These are phyloP conservation scores for Cyclina sinensis DNA, from an alignment of 1,140 invertebrate genomes.

Conservation along the genomic window DNA sequence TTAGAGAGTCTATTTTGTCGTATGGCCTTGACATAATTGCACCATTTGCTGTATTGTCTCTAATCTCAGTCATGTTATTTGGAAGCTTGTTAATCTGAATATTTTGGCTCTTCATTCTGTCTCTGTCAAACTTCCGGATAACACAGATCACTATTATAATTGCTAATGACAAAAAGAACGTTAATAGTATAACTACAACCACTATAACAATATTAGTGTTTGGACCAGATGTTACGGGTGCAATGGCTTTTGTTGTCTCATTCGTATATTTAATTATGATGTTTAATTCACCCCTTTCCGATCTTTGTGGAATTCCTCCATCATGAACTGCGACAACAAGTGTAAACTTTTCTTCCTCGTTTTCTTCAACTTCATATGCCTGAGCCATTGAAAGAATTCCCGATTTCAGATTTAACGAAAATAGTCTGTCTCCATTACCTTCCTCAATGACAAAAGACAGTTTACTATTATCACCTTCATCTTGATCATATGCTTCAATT, in stretches of 20 bases:
- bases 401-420: constrained; percentile 86
- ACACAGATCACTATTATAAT: constrained; percentile 78
- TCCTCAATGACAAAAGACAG: constrained; percentile 94
- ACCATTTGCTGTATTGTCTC: constrained; percentile 55
- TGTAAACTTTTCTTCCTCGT: constrained; percentile 69
- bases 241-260: constrained; percentile 64
- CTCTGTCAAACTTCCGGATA: constrained; percentile 71
- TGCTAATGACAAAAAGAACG: constrained; percentile 76
- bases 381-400: constrained; percentile 74
- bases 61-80: constrained; percentile 64
- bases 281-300: constrained; percentile 67
- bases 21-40: constrained; percentile 43
- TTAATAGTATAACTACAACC: constrained; percentile 78
- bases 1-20: constrained; percentile 59
- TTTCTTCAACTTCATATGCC: constrained; percentile 40
- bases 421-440: constrained; percentile 92
- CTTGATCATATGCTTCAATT: constrained; percentile 92
- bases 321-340: constrained; percentile 77
- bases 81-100: constrained; percentile 65
- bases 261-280: constrained; percentile 78
- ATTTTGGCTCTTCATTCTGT: constrained; percentile 40
- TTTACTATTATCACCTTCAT: constrained; percentile 94
- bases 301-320: constrained; percentile 70
- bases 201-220: constrained; percentile 79
- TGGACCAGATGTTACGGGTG: constrained; percentile 45